Evolutionary conservation across 2,113 vertebrate genomes (phyloP), one percentile per base, ranked within the genome.

Genomic region (Elachura formosa): DNA sequence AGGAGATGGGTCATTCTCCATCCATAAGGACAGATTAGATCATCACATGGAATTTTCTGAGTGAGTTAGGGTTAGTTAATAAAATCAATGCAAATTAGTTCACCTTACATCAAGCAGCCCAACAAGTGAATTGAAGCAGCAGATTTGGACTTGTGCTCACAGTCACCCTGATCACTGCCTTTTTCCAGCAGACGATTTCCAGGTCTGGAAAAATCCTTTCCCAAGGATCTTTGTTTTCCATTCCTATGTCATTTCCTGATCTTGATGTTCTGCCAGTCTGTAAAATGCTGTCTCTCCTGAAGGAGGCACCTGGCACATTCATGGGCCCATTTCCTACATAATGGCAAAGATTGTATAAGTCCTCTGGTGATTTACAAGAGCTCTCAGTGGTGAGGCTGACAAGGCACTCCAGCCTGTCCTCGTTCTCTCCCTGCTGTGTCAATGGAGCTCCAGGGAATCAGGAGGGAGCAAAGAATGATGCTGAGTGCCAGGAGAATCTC

Each of bases 351-450:
- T 45, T 90, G 59, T 6, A 6, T 33, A 6, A 62, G 41, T 20
- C 83, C 49, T 77, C 24, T 51, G 64, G 24, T 49, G 56, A 41
- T 48, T n/a, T 69, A 9, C 25, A 28, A 34, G 64, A 71, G 62
- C 45, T 68, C 72, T 92, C 38, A 6, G 55, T 21, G 9, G 9
- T 0, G 4, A 34, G n/a, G 56, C 54, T 84, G 74, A 7, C 61
- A n/a, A 55, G 34, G 40, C 71, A 8, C 49, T 83, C 22, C 41
- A 77, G 68, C 49, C 56, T 15, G 31, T 20, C 40, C 49, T 16
- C 8, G 1, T n/a, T 23, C 40, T 76, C 69, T 75, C 28, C 46
- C 20, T 3, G 2, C 31, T 18, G 0, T 11, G 20, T 9, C 41
- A 66, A 1, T 19, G 38, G 33, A 61, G 74, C 43, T 87, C 45